These are phyloP conservation scores for Pangasius mekongensis DNA, from an alignment of 2,797 vertebrate species.

Conservation along the genomic window DNA sequence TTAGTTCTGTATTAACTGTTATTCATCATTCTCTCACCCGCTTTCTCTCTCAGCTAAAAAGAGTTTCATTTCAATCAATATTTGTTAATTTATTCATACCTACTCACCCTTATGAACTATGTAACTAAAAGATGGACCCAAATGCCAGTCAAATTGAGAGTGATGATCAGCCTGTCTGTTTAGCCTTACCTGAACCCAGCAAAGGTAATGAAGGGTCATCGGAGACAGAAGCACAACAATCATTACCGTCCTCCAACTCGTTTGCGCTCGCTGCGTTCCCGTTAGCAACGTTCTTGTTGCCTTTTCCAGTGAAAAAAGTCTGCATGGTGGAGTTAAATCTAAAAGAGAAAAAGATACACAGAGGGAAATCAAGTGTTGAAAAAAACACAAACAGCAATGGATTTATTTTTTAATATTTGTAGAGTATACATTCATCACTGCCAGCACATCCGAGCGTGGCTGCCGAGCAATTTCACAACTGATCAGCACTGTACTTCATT, in stretches of 20 bases:
- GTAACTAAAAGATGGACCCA: neutral
- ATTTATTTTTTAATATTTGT: neutral
- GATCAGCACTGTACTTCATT: neutral
- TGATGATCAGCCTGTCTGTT: conserved; percentile 86
- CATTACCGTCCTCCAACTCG: conserved; percentile 97
- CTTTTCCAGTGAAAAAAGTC: conserved; percentile 82
- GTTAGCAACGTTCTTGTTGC: conserved; percentile 86
- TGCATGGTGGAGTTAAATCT: conserved; percentile 94
- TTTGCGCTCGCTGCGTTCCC: conserved; percentile 86
- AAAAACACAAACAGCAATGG: neutral
- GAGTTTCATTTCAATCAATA: neutral
- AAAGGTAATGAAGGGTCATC: conserved; percentile 87
- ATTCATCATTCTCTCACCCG: neutral
- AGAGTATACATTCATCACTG: conserved; percentile 1
- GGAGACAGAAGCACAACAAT: conserved; percentile 80
- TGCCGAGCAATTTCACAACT: neutral
- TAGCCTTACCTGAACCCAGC: conserved; percentile 91
- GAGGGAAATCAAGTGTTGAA: neutral
- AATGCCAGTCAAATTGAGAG: neutral
- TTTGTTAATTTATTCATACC: neutral
- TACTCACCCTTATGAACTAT: neutral
- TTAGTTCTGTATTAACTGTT: neutral
- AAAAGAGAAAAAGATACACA: neutral
- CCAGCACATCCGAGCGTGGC: neutral
- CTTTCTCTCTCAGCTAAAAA: neutral